phyloP scores from a whole-genome alignment of 2,113 vertebrate genomes.

The Poeciliopsis occidentalis region DNA sequence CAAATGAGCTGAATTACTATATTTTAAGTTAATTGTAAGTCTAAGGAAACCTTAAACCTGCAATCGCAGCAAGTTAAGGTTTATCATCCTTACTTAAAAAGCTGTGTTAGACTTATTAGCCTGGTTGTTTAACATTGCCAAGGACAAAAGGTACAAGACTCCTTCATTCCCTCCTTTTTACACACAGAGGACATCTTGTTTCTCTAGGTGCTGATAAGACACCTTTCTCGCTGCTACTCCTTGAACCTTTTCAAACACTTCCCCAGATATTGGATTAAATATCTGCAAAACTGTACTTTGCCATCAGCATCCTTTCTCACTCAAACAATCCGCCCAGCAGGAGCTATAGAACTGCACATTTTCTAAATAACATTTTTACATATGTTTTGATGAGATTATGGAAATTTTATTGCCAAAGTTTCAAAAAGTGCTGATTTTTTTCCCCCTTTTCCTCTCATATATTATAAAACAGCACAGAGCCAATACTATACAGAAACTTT shows the following conservation, averaged over 20 bases:
- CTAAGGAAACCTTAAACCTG: not conserved
- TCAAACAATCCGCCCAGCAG: conserved; percentile 14
- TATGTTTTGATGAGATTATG: not conserved
- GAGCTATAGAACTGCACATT: not conserved
- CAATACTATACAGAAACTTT: no score
- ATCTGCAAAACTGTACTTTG: conserved; percentile 32
- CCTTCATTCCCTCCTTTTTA: conserved; percentile 63
- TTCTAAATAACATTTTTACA: not conserved
- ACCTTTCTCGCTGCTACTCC: conserved; percentile 35
- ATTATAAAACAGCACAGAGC: no score
- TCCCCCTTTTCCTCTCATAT: no score
- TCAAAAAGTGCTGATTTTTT: no score
- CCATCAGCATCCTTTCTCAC: conserved; percentile 37
- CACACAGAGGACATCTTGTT: conserved; percentile 64
- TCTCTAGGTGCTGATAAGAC: conserved; percentile 69
- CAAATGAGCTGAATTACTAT: not conserved
- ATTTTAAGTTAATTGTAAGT: no score
- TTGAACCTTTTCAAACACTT: conserved; percentile 51
- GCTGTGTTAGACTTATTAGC: conserved; percentile 50
- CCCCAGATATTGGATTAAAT: conserved; percentile 51
- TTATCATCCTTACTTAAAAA: conserved; percentile 39
- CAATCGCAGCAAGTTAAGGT: conserved; percentile 12
- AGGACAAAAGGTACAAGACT: conserved; percentile 65
- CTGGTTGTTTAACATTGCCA: conserved; percentile 67
- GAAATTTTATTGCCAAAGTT: not conserved